Conservation (phyloP, 2,888 invertebrate species). For the Andrena hattorfiana region DNA sequence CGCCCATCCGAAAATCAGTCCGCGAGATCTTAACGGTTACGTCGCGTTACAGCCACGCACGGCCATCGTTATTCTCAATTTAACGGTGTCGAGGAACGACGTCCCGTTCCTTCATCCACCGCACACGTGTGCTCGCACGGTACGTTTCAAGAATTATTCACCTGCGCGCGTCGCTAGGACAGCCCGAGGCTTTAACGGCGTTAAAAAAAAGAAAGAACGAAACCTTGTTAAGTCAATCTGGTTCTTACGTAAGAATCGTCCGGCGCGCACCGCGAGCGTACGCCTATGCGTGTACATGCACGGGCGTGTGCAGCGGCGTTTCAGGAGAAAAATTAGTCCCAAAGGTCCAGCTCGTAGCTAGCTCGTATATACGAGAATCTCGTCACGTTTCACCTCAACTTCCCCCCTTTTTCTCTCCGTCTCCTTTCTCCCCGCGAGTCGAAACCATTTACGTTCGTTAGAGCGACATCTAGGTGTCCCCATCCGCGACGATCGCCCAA, state of each 20-base stretch:
- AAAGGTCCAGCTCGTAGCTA: slow-evolving; percentile 7
- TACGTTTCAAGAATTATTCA: slow-evolving; percentile 20
- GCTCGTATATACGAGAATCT: slow-evolving; percentile 3
- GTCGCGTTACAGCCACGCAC: neutral
- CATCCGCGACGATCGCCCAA: neutral
- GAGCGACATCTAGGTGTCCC: neutral
- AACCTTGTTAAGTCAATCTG: slow-evolving; percentile 25
- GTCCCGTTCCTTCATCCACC: neutral
- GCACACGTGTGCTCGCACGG: neutral
- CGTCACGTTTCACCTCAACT: slow-evolving; percentile 2
- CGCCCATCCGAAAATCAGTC: neutral
- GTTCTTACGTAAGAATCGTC: slow-evolving; percentile 40
- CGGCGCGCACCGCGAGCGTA: neutral
- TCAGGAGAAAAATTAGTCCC: slow-evolving; percentile 15
- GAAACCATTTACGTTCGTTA: neutral
- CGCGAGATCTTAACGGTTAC: neutral
- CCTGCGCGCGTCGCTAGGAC: neutral
- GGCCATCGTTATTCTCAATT: slow-evolving; percentile 16
- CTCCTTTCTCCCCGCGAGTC: neutral
- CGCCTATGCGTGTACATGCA: slow-evolving; percentile 14
- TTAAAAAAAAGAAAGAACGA: slow-evolving; percentile 18
- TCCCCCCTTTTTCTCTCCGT: neutral
- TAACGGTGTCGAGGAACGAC: slow-evolving; percentile 10
- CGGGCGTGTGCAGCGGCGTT: neutral
- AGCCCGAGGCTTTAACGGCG: neutral